Base-by-base conservation (phyloP, 30 jellyfish, hydroid and myxozoan species). In the Pseudorhiza aurosa region DNA sequence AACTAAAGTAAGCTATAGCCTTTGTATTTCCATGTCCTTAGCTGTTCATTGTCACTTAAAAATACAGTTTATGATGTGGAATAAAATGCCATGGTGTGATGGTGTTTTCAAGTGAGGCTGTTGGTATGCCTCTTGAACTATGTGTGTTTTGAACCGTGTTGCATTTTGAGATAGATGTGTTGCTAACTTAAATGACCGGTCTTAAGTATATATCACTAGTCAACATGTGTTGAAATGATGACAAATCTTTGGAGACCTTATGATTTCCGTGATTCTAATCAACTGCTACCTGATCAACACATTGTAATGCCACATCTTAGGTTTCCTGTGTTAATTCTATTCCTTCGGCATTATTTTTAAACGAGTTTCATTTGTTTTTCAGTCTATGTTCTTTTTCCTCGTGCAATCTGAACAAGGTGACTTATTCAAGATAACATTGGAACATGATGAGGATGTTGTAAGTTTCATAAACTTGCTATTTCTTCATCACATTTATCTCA, bases 331-430 rank as follows among this genome's bases (percentile, higher is more conserved):
- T 42, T 42, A 8, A 15, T 42, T 9, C 55, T 42, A 42, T 42
- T 15, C 9, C 10, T 42, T 42, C 15, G 9, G 15, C 9, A 42
- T 42, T 9, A 42, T n/a, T n/a, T 18, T 12, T 39, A 22, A 27
- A 30, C 9, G 28, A 21, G 0, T 4, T 68, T 33, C 36, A 33
- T 24, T 30, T 73, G n/a, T 47, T 69, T 46, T 81, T 62, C 43
- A 89, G 97, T 57, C 95, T 12, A 85, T 86, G 98, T 93, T 85
- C 85, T 93, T 93, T 68, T 93, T 93, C 72, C 65, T 93, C 75
- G 96, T 87, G 33, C 98, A 93, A 81, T 76, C 98, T 8, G 98
- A 93, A 77, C 98, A 93, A 81, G 98, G 98, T 7, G 98, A 93
- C 69, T 32, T 93, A 40, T 93, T 93, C 88, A 93, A 93, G 76